These are phyloP conservation scores for Sarcophaga subvicina DNA, from an alignment of 2,888 invertebrate genomes.

Conservation along the genomic window DNA sequence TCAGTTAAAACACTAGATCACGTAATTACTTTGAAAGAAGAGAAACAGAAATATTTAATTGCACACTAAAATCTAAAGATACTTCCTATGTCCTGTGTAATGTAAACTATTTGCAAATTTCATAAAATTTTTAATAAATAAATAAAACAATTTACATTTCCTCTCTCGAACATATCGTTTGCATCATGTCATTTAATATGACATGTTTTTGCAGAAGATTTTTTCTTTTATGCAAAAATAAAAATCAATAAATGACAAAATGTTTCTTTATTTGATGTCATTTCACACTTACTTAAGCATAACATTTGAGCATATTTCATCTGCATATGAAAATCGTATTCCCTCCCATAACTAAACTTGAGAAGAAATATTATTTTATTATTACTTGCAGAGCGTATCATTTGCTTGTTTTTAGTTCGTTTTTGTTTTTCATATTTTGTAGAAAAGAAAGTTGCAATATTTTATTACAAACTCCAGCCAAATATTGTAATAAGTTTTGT, in stretches of 20 bases:
- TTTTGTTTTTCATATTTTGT: constrained; percentile 13
- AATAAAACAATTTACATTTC: too few relatives aligned
- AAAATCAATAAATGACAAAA: not conserved
- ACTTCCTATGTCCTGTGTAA: too few relatives aligned
- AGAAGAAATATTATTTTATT: constrained; percentile 11
- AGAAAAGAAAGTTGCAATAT: not conserved
- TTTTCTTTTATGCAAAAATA: not conserved
- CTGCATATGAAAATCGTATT: not conserved
- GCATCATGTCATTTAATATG: too few relatives aligned
- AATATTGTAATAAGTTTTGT: constrained; percentile 22
- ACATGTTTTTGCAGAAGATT: too few relatives aligned
- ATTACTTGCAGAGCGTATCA: constrained; percentile 30
- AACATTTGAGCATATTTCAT: constrained; percentile 13
- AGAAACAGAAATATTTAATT: too few relatives aligned
- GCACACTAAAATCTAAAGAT: too few relatives aligned
- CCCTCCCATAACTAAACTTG: not conserved
- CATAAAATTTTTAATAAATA: too few relatives aligned
- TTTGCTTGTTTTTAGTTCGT: constrained; percentile 8
- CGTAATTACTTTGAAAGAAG: too few relatives aligned
- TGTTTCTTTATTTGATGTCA: not conserved
- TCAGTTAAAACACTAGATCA: too few relatives aligned
- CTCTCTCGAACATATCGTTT: too few relatives aligned
- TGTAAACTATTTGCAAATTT: too few relatives aligned
- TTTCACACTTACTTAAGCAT: constrained; percentile 62
- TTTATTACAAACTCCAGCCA: constrained; percentile 38